These are phyloP conservation scores for Tetramorium bicarinatum DNA, from an alignment of 2,888 invertebrate genomes.

Conservation along the genomic window DNA sequence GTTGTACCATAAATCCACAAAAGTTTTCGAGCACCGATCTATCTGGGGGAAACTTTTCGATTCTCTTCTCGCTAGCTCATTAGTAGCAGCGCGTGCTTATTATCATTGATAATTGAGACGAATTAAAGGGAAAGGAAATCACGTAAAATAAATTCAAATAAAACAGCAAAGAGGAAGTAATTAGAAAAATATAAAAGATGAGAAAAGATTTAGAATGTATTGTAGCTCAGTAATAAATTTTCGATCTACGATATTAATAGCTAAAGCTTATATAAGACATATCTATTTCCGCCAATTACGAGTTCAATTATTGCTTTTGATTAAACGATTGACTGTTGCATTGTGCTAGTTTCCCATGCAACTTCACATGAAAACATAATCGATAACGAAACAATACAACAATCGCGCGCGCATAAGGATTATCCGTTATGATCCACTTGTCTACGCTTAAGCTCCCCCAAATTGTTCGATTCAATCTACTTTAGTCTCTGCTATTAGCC, in stretches of 20 bases:
- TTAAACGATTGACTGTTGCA: not conserved
- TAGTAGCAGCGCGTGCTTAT: not conserved
- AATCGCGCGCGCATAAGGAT: constrained; percentile 17
- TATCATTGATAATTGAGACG: not conserved
- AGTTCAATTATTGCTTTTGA: constrained; percentile 13
- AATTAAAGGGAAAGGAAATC: not conserved
- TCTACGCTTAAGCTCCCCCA: constrained; percentile 7
- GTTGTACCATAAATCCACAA: not conserved
- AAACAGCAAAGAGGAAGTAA: not conserved
- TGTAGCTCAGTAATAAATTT: not conserved
- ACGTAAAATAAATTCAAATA: not conserved
- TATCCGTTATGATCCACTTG: constrained; percentile 49
- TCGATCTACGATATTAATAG: not conserved
- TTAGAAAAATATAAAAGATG: not conserved
- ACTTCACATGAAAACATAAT: constrained; percentile 10
- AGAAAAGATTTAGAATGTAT: not conserved
- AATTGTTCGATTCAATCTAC: constrained; percentile 33
- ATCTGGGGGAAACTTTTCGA: not conserved
- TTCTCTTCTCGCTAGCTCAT: not conserved
- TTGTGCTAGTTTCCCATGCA: not conserved
- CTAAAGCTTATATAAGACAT: not conserved
- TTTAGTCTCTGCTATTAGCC: constrained; percentile 8
- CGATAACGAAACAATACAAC: not conserved
- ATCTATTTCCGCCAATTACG: not conserved
- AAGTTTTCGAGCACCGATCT: not conserved